Evolutionary conservation across 2,888 invertebrate genomes (phyloP), one percentile per base, ranked within the genome.

Genomic region (Dryocosmus kuriphilus): DNA sequence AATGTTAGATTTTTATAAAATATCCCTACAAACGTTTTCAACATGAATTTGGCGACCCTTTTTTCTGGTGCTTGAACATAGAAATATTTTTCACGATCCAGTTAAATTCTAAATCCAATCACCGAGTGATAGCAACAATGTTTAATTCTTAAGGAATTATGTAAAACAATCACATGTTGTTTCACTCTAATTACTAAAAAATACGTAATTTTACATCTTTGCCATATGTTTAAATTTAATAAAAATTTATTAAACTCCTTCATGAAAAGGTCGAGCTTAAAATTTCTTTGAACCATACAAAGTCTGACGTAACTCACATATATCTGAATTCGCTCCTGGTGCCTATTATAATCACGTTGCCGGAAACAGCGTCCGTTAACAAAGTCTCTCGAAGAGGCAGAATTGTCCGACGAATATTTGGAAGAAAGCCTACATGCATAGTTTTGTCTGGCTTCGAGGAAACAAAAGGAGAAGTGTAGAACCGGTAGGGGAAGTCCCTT

Each of bases 401-500:
- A 62, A 75, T 77, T 76, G 79, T 71, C 74, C 65, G 32, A 74
- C 27, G 71, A 77, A 78, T 78, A 77, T 79, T 75, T 71, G 81
- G 75, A 78, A 77, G 79, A 81, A 81, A 78, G 75, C 46, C 73
- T 77, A 75, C 79, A 76, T 78, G 75, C 63, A 65, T 76, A 74
- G 73, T 76, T 81, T 81, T 62, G 60, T 63, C 65, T 57, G 81
- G 75, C 78, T 78, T 79, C 60, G 41, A 75, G 62, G 46, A 60
- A 61, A 61, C 71, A 71, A 71, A 51, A 71, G 71, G n/a, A 71
- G 71, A 71, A 71, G 71, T 71, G 30, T 46, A 71, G 27, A 71
- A 51, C 46, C 74, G 67, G 63, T 55, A 74, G 61, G 75, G 79
- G 78, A 81, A 83, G 86, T 85, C 83, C 88, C 88, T 89, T 88